Evolutionary conservation across 92 coral and sea anemone species (phyloP).

Genomic region (Palythoa grandiflora): DNA sequence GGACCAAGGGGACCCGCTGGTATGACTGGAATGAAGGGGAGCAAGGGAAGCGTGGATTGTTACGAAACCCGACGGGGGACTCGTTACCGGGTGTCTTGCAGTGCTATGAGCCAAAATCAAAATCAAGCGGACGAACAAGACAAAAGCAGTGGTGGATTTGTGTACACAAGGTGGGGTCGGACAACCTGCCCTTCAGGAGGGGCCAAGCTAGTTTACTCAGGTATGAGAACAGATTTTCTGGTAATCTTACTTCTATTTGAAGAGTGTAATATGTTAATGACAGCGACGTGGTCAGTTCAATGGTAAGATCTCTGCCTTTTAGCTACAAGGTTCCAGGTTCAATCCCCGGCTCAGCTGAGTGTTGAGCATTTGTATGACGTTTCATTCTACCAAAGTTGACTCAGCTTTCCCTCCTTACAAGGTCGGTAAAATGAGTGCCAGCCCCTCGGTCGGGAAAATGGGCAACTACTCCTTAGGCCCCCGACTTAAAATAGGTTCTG

Average conservation of each 20-base stretch:
- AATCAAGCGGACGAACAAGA: constrained; percentile 25
- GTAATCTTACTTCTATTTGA: neutral
- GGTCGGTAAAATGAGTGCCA: too few relatives aligned
- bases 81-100: constrained; percentile 34
- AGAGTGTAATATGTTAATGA: neutral
- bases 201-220: constrained; percentile 38
- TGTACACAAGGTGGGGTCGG: constrained; percentile 38
- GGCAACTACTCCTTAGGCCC: too few relatives aligned
- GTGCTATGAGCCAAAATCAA: constrained; percentile 24
- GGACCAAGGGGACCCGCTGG: constrained; percentile 32
- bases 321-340: too few relatives aligned
- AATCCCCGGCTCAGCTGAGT: too few relatives aligned
- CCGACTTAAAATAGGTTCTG: too few relatives aligned
- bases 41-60: constrained; percentile 18
- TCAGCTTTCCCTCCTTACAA: too few relatives aligned
- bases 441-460: too few relatives aligned
- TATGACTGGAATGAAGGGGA: neutral
- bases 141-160: constrained; percentile 13
- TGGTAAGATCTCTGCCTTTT: too few relatives aligned
- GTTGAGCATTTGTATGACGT: too few relatives aligned
- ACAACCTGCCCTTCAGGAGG: constrained; percentile 43
- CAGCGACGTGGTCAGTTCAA: too few relatives aligned
- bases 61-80: constrained; percentile 29
- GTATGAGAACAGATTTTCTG: neutral
- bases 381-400: too few relatives aligned